Base-by-base conservation (phyloP, 2,888 invertebrate genomes). In the Diarsia brunnea region DNA sequence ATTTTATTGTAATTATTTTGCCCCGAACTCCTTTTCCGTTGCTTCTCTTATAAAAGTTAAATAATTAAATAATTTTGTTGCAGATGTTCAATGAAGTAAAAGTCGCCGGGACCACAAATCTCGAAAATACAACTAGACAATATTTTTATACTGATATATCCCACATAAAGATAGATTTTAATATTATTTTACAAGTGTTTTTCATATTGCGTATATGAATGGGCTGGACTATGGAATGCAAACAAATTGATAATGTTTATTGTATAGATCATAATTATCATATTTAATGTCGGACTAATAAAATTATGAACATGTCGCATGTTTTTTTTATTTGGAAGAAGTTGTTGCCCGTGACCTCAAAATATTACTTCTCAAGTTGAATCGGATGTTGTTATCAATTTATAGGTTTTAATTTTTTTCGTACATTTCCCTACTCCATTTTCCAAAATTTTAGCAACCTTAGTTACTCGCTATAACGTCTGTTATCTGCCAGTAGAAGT, bases 201-300 rank as follows among this genome's bases (percentile, higher is more conserved):
- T 89, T 93, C 92, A 91, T 93, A 93, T 92, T 91, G 87, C 84
- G 86, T 91, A 93, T 93, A 94, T 93, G 93, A 92, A 92, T 88
- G 79, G 75, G 65, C 78, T 78, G 70, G 74, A 78, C 73, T 78
- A 70, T 84, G 83, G 61, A 77, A 80, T 82, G 75, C 51, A 49
- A 75, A 77, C 11, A 78, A 83, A 87, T 88, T 90, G 84, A 80
- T 86, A 85, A 86, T 89, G 86, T 82, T 82, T 89, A 89, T 89
- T 90, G 89, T 90, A 89, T 87, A 88, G 86, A 83, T 88, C 63
- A 63, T 63, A n/a, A n/a, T n/a, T n/a, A 63, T 31, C 47, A 87
- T 38, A 88, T 88, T 88, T 89, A 87, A 81, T 81, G 79, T 75
- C 80, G 69, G 80, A 87, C 87, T 81, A 84, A 87, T 87, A 85